phyloP scores from a whole-genome alignment of 2,888 invertebrate genomes.

The Serripes groenlandicus region DNA sequence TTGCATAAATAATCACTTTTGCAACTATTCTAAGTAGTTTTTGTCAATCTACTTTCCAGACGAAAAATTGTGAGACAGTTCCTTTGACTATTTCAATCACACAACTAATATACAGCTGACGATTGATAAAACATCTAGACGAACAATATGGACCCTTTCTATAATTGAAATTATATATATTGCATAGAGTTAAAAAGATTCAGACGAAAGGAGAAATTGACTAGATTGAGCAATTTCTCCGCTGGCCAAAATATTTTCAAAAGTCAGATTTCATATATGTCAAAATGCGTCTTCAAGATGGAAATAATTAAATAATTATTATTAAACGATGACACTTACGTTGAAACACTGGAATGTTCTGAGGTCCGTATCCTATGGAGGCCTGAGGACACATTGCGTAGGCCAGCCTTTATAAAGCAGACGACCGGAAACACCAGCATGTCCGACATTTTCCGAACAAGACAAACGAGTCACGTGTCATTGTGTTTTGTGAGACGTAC shows the following conservation, averaged over 20 bases:
- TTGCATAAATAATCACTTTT: too few relatives aligned
- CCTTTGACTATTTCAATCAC: too few relatives aligned
- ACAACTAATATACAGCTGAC: too few relatives aligned
- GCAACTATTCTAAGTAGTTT: too few relatives aligned
- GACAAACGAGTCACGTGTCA: not conserved
- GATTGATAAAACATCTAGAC: too few relatives aligned
- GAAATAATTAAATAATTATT: not conserved
- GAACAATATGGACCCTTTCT: too few relatives aligned
- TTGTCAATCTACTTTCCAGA: too few relatives aligned
- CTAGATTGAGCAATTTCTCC: not conserved
- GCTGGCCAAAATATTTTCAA: not conserved
- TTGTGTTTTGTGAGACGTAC: not conserved
- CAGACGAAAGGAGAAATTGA: not conserved
- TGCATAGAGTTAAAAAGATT: not conserved
- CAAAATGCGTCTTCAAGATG: not conserved
- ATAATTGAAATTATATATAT: not conserved
- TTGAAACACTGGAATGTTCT: slow-evolving; percentile 7
- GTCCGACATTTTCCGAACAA: not conserved
- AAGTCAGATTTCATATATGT: not conserved
- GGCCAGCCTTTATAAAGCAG: not conserved
- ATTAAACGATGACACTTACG: not conserved
- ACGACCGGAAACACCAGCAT: slow-evolving; percentile 9
- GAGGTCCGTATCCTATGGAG: slow-evolving; percentile 18
- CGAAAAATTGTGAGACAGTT: too few relatives aligned
- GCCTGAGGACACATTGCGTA: not conserved